Percentiles rank a stretch among this genome's conserved stretches.
These are phyloP conservation scores for Labeo rohita DNA, from an alignment of 2,113 vertebrate species.

Conservation along the genomic window DNA sequence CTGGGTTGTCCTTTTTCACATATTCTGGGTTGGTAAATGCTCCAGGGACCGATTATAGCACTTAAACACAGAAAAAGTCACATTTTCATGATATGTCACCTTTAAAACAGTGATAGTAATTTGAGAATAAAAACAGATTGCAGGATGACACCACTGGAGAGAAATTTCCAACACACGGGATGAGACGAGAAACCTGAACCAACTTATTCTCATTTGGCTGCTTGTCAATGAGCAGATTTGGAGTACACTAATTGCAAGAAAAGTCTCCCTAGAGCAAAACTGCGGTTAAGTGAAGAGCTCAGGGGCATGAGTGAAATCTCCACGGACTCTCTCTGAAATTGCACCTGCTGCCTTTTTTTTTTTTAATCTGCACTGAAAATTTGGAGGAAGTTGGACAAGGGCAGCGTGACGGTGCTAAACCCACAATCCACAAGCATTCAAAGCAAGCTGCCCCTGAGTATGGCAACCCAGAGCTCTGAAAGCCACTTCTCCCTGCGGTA, in stretches of 20 bases:
- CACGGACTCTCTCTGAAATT: background rate
- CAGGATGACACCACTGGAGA: background rate
- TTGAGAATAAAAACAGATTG: background rate
- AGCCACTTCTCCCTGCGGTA: background rate
- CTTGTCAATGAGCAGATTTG: conserved; percentile 26
- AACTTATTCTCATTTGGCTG: conserved; percentile 8
- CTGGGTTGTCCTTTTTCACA: too few relatives aligned
- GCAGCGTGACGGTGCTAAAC: background rate
- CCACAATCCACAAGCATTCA: conserved; percentile 24
- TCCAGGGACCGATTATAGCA: too few relatives aligned
- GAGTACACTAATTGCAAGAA: conserved; percentile 20
- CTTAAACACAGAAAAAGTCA: too few relatives aligned
- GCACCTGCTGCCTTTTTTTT: background rate
- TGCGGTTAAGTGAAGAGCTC: conserved; percentile 24
- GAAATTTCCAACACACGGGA: background rate
- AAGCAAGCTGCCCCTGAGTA: background rate
- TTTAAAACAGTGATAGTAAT: background rate
- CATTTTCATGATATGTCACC: too few relatives aligned
- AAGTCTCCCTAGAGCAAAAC: conserved; percentile 15
- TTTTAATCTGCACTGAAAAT: background rate
- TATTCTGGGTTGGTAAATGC: too few relatives aligned
- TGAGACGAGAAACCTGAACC: background rate
- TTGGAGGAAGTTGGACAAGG: background rate
- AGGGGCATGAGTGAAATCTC: background rate
- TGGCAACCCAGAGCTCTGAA: conserved; percentile 1